These are phyloP conservation scores for Hipparchia sbordonii DNA, from an alignment of 2,888 invertebrate species.

Conservation along the genomic window DNA sequence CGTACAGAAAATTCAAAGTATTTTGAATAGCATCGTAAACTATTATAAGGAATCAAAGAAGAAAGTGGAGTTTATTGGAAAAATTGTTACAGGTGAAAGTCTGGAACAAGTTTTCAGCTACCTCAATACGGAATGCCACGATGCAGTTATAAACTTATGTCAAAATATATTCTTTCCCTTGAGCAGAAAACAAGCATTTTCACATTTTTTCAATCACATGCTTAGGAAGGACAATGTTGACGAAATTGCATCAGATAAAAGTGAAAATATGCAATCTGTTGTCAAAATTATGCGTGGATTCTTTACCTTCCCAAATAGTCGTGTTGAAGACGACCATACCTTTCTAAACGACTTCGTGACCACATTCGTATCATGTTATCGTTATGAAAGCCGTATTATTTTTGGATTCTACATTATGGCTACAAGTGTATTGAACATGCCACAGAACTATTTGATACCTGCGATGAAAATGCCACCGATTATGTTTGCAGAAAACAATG, in stretches of 20 bases:
- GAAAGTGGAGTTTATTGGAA: slow-evolving; percentile 68
- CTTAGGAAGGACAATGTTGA: slow-evolving; percentile 68
- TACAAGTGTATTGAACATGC: slow-evolving; percentile 59
- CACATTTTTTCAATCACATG: slow-evolving; percentile 65
- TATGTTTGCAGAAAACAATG: slow-evolving; percentile 56
- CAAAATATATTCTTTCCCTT: slow-evolving; percentile 65
- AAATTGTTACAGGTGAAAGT: slow-evolving; percentile 62
- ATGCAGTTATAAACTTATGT: slow-evolving; percentile 57
- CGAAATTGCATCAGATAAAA: slow-evolving; percentile 67
- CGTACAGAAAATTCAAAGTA: slow-evolving; percentile 46
- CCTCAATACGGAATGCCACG: slow-evolving; percentile 56
- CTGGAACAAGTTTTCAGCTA: slow-evolving; percentile 67
- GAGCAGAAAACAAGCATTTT: slow-evolving; percentile 63
- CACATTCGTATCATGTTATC: slow-evolving; percentile 66
- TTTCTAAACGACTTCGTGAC: slow-evolving; percentile 68
- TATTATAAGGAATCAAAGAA: slow-evolving; percentile 70
- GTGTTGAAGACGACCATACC: slow-evolving; percentile 52
- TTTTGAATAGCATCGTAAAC: slow-evolving; percentile 58
- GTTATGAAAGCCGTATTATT: slow-evolving; percentile 65
- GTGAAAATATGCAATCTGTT: slow-evolving; percentile 73
- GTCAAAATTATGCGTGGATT: slow-evolving; percentile 71
- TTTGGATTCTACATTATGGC: slow-evolving; percentile 73
- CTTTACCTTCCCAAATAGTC: slow-evolving; percentile 63
- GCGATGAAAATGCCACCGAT: slow-evolving; percentile 61
- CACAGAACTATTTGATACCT: slow-evolving; percentile 66